These are phyloP conservation scores for Hydriomena furcata DNA, from an alignment of 2,888 invertebrate species.

Conservation along the genomic window DNA sequence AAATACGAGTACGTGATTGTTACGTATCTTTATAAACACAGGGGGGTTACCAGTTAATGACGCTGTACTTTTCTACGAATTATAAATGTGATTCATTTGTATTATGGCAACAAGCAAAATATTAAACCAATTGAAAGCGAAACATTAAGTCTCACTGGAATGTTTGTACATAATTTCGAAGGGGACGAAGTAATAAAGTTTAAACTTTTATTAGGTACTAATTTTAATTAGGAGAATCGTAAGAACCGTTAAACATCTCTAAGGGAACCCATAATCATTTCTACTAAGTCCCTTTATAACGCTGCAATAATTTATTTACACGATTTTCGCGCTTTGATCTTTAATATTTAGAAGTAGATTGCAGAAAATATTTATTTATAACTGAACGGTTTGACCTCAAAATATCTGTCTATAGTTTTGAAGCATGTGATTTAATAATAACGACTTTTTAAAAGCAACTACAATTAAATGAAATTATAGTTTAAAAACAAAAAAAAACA, in stretches of 20 bases:
- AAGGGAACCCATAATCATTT: slow-evolving; percentile 30
- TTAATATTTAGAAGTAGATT: neutral
- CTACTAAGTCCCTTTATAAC: slow-evolving; percentile 24
- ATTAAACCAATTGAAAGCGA: neutral
- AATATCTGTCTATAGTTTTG: too few species aligned
- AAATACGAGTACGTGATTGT: too few species aligned
- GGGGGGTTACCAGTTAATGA: too few species aligned
- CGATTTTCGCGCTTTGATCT: slow-evolving; percentile 33
- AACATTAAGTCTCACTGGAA: slow-evolving; percentile 6
- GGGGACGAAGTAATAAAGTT: slow-evolving; percentile 16
- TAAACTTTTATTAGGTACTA: slow-evolving; percentile 18
- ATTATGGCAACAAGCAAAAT: too few species aligned
- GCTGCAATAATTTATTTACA: slow-evolving; percentile 31
- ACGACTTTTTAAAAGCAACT: too few species aligned
- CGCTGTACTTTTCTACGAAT: too few species aligned
- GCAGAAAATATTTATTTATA: neutral
- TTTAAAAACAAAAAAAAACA: too few species aligned
- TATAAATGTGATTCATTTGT: too few species aligned
- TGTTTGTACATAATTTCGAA: slow-evolving; percentile 15
- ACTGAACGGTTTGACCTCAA: neutral
- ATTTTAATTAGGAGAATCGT: slow-evolving; percentile 20
- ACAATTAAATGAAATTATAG: too few species aligned
- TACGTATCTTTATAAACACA: too few species aligned
- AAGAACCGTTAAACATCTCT: slow-evolving; percentile 24
- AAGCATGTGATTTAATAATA: too few species aligned